Evolutionary conservation across 2,888 invertebrate species (phyloP).

Genomic region (Volucella inanis): DNA sequence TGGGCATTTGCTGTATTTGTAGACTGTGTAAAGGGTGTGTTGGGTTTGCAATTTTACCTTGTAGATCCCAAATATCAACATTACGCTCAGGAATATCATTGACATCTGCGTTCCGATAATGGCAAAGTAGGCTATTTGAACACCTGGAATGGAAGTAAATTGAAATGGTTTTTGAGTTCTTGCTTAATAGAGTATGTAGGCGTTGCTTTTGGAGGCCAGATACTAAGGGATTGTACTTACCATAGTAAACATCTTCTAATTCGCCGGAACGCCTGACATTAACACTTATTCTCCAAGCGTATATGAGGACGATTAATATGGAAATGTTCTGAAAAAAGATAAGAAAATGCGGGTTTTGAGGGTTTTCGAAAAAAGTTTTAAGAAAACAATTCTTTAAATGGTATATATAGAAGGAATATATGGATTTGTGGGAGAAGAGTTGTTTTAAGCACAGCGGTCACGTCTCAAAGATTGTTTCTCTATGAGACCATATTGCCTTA

Average conservation of each 20-base stretch:
- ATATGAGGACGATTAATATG: conserved; percentile 88
- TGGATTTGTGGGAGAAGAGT: too few species aligned
- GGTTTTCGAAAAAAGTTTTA: too few species aligned
- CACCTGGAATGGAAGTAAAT: conserved; percentile 85
- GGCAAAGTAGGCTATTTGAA: conserved; percentile 91
- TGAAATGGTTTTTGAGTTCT: conserved; percentile 15
- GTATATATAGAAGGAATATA: too few species aligned
- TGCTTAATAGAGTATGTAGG: background rate
- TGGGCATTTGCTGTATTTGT: background rate
- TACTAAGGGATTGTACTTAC: conserved; percentile 83
- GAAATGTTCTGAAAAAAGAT: conserved; percentile 87
- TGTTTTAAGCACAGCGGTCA: too few species aligned
- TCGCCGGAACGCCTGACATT: conserved; percentile 88
- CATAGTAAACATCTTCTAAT: conserved; percentile 90
- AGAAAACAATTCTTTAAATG: too few species aligned
- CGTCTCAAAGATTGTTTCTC: too few species aligned
- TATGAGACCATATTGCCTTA: too few species aligned
- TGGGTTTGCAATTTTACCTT: conserved; percentile 85
- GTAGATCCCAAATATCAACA: conserved; percentile 89
- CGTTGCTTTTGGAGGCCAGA: background rate
- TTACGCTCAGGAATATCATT: conserved; percentile 89
- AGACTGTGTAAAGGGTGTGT: background rate
- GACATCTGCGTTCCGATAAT: conserved; percentile 91
- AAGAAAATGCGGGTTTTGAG: background rate
- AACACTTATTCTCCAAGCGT: conserved; percentile 90